These are phyloP conservation scores for Aulostomus chinensis DNA, from an alignment of 2,797 vertebrate genomes.

Conservation along the genomic window DNA sequence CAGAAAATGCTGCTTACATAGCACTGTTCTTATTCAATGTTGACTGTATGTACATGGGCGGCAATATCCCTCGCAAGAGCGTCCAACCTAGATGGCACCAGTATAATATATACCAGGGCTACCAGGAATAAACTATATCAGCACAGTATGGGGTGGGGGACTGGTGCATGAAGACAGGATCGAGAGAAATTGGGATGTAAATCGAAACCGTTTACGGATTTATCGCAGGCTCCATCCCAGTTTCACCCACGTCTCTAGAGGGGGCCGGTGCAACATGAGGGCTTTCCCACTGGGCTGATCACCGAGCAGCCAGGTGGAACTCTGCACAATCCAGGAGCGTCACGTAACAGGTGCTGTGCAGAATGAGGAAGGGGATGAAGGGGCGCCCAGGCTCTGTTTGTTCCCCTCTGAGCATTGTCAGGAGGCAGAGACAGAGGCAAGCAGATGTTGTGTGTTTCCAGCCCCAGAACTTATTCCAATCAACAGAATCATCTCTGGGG, in stretches of 20 bases:
- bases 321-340: constrained; percentile 2
- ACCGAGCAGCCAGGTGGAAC: constrained; percentile 22
- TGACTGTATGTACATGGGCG: too few relatives aligned
- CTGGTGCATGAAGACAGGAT: too few relatives aligned
- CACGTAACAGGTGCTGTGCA: constrained; percentile 37
- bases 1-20: too few relatives aligned
- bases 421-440: constrained; percentile 36
- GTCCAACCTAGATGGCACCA: too few relatives aligned
- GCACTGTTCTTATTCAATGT: too few relatives aligned
- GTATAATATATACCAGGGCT: too few relatives aligned
- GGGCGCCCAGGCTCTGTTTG: constrained; percentile 25
- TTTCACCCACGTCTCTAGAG: constrained; percentile 8
- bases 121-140: too few relatives aligned
- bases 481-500: constrained; percentile 61
- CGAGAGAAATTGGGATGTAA: too few relatives aligned
- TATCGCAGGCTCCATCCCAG: too few relatives aligned
- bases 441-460: constrained; percentile 64
- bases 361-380: constrained; percentile 29
- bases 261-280: constrained; percentile 3
- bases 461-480: constrained; percentile 60
- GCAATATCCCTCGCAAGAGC: too few relatives aligned
- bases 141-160: too few relatives aligned
- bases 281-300: constrained; percentile 20
- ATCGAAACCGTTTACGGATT: too few relatives aligned
- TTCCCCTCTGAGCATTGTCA: constrained; percentile 43